These are phyloP conservation scores for Melanerpes formicivorus DNA, from an alignment of 2,113 vertebrate species.

Conservation along the genomic window DNA sequence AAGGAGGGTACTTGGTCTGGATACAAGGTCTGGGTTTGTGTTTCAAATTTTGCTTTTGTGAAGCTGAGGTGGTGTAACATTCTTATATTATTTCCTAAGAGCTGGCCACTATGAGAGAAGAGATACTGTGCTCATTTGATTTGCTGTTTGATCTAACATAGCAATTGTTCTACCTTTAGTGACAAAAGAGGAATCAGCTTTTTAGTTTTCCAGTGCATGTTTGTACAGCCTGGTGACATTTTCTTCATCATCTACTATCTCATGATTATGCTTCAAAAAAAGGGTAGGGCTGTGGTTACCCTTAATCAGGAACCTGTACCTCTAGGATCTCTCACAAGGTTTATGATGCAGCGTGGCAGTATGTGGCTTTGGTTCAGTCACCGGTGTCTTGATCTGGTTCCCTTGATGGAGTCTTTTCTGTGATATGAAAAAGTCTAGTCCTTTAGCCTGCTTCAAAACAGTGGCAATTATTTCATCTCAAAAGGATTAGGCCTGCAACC, in stretches of 20 bases:
- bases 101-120: background rate
- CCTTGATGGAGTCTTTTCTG: background rate
- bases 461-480: background rate
- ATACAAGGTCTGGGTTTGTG: background rate
- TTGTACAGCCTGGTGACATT: conserved; percentile 2
- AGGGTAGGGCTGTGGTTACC: background rate
- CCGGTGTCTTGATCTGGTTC: background rate
- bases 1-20: background rate
- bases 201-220: conserved; percentile 25
- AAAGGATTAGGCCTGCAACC: background rate
- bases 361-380: background rate
- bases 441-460: background rate
- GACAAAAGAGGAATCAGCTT: conserved; percentile 9
- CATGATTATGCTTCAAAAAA: conserved; percentile 11
- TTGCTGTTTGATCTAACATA: conserved; percentile 42
- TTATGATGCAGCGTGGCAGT: background rate
- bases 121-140: conserved; percentile 33
- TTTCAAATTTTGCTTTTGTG: conserved; percentile 13
- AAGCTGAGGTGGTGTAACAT: background rate
- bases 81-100: background rate
- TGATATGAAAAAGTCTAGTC: background rate
- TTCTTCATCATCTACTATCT: background rate
- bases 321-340: conserved; percentile 1
- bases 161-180: conserved; percentile 7
- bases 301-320: background rate